phyloP scores from a whole-genome alignment of 2,797 vertebrate species.

The Emys orbicularis region DNA sequence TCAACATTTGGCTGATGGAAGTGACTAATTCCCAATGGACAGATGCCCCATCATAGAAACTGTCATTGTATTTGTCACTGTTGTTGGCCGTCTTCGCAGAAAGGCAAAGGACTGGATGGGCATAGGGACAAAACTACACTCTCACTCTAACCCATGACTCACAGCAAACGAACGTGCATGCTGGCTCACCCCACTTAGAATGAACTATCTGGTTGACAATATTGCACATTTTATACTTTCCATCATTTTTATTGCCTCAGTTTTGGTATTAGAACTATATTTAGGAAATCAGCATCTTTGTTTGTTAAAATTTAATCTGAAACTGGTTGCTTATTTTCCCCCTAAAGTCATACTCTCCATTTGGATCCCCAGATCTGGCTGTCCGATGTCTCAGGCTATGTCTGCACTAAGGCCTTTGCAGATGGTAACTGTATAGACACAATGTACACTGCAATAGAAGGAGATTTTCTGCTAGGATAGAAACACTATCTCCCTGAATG shows the following conservation, averaged over 20 bases:
- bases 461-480: no score
- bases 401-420: no score
- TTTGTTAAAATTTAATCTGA: not conserved
- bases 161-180: not conserved
- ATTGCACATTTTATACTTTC: not conserved
- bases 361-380: no score
- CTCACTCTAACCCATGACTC: not conserved
- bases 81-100: not conserved
- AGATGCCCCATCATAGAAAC: not conserved
- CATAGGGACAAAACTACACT: no score
- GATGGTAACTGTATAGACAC: no score
- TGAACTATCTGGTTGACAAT: not conserved
- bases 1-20: not conserved
- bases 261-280: not conserved
- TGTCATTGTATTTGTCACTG: not conserved
- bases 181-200: not conserved
- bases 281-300: not conserved
- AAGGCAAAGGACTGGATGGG: not conserved
- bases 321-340: not conserved
- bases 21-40: not conserved
- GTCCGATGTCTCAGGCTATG: no score
- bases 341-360: not conserved
- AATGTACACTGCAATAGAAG: no score
- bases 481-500: no score
- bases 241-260: not conserved